These are phyloP conservation scores for Dryobates pubescens DNA, from an alignment of 2,797 vertebrate genomes.

Conservation along the genomic window DNA sequence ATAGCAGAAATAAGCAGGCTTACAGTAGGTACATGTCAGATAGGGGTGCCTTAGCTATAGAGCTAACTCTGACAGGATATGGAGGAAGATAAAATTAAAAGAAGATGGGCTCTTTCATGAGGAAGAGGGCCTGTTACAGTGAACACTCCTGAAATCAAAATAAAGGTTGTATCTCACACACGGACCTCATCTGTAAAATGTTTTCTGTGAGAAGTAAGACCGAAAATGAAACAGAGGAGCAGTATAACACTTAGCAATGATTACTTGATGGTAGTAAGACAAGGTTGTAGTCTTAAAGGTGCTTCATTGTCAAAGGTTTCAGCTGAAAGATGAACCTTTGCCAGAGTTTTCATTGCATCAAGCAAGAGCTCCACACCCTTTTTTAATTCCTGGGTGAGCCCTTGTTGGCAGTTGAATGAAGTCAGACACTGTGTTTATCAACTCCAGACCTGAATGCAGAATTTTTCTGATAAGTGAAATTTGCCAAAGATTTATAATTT, in stretches of 20 bases:
- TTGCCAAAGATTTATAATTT: not conserved
- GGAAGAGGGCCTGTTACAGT: not conserved
- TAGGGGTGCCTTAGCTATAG: not conserved
- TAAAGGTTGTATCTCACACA: not conserved
- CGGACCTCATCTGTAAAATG: not conserved
- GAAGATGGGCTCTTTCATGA: not conserved
- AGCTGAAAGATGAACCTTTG: not conserved
- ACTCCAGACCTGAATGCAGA: not conserved
- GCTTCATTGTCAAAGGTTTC: not conserved
- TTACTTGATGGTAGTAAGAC: not conserved
- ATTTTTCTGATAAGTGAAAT: not conserved
- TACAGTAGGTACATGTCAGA: conserved; percentile 33
- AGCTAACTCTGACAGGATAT: conserved; percentile 22
- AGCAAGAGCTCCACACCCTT: not conserved
- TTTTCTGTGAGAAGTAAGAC: not conserved
- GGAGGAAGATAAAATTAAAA: conserved; percentile 14
- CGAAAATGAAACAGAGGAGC: not conserved
- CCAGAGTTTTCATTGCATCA: not conserved
- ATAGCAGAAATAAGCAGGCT: not conserved
- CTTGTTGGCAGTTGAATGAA: not conserved
- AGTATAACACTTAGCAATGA: not conserved
- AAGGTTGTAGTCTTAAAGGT: not conserved
- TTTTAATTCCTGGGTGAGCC: not conserved
- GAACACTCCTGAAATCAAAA: not conserved
- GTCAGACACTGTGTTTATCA: not conserved